These are phyloP conservation scores for Pelodytes ibericus DNA, from an alignment of 2,797 vertebrate genomes.

Conservation along the genomic window DNA sequence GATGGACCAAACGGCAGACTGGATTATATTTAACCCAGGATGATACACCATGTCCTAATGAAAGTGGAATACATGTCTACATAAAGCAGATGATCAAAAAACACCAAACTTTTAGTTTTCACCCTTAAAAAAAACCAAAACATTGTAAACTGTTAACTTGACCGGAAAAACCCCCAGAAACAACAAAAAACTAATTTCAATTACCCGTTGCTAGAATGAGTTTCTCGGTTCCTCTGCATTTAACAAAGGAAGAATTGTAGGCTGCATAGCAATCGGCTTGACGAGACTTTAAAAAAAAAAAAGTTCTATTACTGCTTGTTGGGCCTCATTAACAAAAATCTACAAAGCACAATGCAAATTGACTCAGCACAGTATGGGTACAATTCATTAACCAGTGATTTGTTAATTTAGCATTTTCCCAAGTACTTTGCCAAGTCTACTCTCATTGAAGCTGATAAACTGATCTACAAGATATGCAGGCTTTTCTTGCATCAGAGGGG, in stretches of 20 bases:
- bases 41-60: slow-evolving; percentile 31
- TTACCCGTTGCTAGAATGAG: neutral
- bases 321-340: slow-evolving; percentile 13
- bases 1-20: slow-evolving; percentile 37
- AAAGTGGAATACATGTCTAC: slow-evolving; percentile 28
- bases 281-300: neutral
- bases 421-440: neutral
- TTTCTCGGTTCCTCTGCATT: neutral
- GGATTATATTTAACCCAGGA: slow-evolving; percentile 31
- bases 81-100: slow-evolving; percentile 33
- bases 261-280: neutral
- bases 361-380: neutral
- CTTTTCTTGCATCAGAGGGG: slow-evolving; percentile 1
- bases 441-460: slow-evolving; percentile 7
- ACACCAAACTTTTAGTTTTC: slow-evolving; percentile 23
- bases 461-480: neutral
- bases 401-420: slow-evolving; percentile 9
- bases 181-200: neutral
- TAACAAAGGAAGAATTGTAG: neutral
- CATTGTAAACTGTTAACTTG: too few species aligned
- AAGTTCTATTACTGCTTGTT: neutral
- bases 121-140: neutral
- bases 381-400: slow-evolving; percentile 13
- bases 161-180: too few species aligned
- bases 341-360: slow-evolving; percentile 4